Base-by-base conservation (phyloP, 2,797 vertebrate species). In the Onychomys arenicola region DNA sequence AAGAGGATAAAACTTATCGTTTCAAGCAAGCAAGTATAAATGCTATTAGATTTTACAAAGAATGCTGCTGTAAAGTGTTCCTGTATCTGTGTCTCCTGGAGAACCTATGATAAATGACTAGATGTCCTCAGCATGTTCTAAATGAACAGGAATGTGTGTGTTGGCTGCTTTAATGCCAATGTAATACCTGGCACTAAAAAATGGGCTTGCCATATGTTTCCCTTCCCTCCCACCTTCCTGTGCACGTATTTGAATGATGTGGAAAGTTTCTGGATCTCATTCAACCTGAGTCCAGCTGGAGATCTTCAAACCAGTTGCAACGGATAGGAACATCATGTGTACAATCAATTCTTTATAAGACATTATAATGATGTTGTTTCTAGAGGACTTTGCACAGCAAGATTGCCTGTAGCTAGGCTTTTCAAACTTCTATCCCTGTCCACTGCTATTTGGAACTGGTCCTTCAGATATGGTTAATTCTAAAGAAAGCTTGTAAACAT, bases 221-320 rank as follows among this genome's bases (percentile, higher is more conserved):
- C 52, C 10, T 78, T 85, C 25, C 81, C 77, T 84, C 93, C 65
- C 71, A 91, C 75, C 71, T 96, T 96, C 87, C 96, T 95, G 63
- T 81, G 71, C 86, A 92, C 46, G 52, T 83, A 92, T 76, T 65
- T 89, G 71, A 95, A 92, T 87, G 90, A 95, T 63, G 61, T 83
- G 78, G 49, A 40, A 92, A 93, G 46, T 92, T 96, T 82, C 90
- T 98, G 71, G 61, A 94, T 87, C 55, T 93, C 21, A 49, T 89
- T 90, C 93, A 90, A 63, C 67, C 78, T 32, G 8, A 80, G 90
- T 96, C 86, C 63, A 97, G 59, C 90, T 96, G 32, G 8, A 96
- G 75, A 95, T 73, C 96, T 97, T 89, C 80, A 95, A 83, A 92
- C 37, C 92, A 91, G 95, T 61, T 75, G 46, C 40, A 89, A 29